Evolutionary conservation across 2,888 invertebrate species (phyloP), one percentile per base, ranked within the genome.

Genomic region (Ypsolopha sequella): DNA sequence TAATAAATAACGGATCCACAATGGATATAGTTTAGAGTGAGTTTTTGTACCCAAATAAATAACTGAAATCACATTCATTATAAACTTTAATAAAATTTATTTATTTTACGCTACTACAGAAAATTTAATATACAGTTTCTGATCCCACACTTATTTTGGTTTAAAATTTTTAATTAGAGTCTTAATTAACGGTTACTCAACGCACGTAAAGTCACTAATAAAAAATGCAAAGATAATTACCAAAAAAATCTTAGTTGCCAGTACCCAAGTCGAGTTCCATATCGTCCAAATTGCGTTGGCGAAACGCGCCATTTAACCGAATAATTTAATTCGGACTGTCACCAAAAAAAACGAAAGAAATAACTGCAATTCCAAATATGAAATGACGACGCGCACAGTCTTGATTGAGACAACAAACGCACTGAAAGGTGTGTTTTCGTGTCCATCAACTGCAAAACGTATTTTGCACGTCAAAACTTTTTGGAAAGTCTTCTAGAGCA

Each of bases 191-290:
- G 4, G 24, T 24, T 24, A 24, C 24, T 24, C 4, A 24, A 24
- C 24, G 24, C 24, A 24, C 24, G 4, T 4, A 2, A 24, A 24
- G 2, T 24, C 24, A 24, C 24, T 3, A 24, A 24, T 3, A 24
- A 24, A 46, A 52, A 43, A 33, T n/a, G 7, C 24, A 55, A 46
- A 33, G 44, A 57, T 54, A 56, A 60, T 77, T 71, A 84, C 84
- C 84, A 81, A 63, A 66, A 79, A 80, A 10, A 80, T 70, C 70
- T 84, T 85, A 33, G 80, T 78, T 8, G 80, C 76, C 34, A 82
- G 62, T 57, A 82, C 60, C 81, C 81, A 80, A n/a, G 80, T 72
- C 55, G 84, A 71, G 58, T 75, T 80, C 81, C 81, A 85, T 58
- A 84, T 64, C 52, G 64, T 76, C 50, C 67, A 66, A 52, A 79